Conservation (phyloP, 1,140 invertebrate species). For the Armadillidium nasatum region DNA sequence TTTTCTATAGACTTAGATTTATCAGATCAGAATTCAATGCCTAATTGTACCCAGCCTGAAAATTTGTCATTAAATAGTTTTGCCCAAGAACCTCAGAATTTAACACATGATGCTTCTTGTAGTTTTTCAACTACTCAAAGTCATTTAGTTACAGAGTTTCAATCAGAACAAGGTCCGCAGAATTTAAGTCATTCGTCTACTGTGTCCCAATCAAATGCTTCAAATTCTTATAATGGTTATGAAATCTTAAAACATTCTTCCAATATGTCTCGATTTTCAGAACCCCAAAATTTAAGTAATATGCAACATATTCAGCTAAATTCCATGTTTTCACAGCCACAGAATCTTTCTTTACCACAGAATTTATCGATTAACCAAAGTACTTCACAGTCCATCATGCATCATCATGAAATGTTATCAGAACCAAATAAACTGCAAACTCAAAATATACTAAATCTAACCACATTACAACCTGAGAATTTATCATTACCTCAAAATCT, state of each 20-base stretch:
- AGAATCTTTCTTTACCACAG: neutral
- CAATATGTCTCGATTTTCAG: neutral
- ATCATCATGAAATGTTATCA: neutral
- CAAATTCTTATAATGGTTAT: neutral
- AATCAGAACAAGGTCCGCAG: neutral
- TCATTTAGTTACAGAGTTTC: neutral
- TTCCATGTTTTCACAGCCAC: neutral
- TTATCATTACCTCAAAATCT: neutral
- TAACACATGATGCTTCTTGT: neutral
- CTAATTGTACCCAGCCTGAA: neutral
- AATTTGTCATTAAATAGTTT: constrained; percentile 1
- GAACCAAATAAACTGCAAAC: neutral
- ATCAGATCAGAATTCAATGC: constrained; percentile 2
- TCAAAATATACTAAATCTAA: neutral
- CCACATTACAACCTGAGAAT: neutral
- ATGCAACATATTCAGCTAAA: neutral
- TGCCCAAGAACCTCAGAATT: neutral
- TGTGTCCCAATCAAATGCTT: neutral
- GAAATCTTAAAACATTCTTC: neutral
- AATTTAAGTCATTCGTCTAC: neutral
- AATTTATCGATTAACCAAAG: neutral
- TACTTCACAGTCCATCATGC: neutral
- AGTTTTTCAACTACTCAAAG: neutral
- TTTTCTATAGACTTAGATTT: neutral
- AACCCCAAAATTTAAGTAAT: neutral